Base-by-base conservation (phyloP, 2,797 vertebrate genomes). In the Tokudaia muenninki region DNA sequence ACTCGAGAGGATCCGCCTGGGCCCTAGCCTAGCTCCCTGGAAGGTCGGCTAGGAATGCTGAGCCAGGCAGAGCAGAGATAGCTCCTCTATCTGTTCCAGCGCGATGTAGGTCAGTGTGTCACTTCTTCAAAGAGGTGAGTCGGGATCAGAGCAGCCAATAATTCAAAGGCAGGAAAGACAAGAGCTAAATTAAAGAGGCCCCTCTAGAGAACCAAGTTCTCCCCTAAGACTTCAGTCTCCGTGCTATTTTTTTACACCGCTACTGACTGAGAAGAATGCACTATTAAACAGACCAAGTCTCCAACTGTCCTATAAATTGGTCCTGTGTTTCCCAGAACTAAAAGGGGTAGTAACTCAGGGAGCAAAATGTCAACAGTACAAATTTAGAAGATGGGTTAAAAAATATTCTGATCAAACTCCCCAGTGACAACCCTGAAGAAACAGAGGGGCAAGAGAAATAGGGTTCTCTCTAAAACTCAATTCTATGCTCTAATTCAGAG, bases 401-500 rank as follows among this genome's bases (percentile, higher is more conserved):
- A 95, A 96, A 87, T 82, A 84, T 84, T 97, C 92, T 37, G 87
- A 94, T 95, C 91, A 81, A 90, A 92, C 52, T 82, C 94, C 92
- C 75, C 95, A 86, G 74, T 74, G n/a, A 86, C 87, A 81, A 52
- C 87, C 79, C 96, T 50, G 59, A 79, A 92, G 96, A 97, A 95
- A 79, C 84, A 67, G 88, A 67, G 74, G 91, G 95, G 93, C 95
- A 96, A 96, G 59, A 98, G 97, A 90, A 97, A 98, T 50, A 67
- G 97, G 95, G 97, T 98, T 98, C 97, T 98, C 92, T 91, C 65
- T 79, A 95, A 97, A 97, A 97, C 97, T 98, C 93, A 97, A 97
- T 98, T 98, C 98, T 98, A 90, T 96, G 93, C 98, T 98, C 98
- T 97, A 98, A 98, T 97, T 98, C 98, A 98, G 97, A 97, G 97